Base-by-base conservation (phyloP, 2,888 invertebrate genomes). In the Andrena fulva region DNA sequence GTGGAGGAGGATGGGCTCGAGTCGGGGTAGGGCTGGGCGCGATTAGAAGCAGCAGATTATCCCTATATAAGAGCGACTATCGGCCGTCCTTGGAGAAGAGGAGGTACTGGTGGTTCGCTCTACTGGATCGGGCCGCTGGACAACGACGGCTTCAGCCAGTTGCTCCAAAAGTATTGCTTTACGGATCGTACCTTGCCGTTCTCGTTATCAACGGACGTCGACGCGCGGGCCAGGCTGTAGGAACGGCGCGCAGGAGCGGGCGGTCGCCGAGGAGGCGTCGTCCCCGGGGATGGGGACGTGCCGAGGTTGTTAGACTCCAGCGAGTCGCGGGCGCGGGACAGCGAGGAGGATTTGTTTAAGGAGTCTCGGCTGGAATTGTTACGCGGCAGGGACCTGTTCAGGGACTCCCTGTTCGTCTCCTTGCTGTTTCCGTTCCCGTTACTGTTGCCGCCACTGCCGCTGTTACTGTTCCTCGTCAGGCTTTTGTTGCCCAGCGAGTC, bases 141-240 rank as follows among this genome's bases (percentile, higher is more conserved):
- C 84, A 91, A 94, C 94, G 92, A 94, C 86, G 95, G 95, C 95
- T 96, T 95, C 95, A 95, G 95, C 95, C 95, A 95, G 94, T 94
- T 95, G 95, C 95, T 95, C 96, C 96, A 96, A 95, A 96, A 96
- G 94, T 95, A 95, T 94, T 95, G 95, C 94, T 95, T 96, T 91
- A 94, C 92, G 94, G 95, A 94, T 93, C 97, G 97, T 96, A 97
- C 97, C 97, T 97, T 97, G 92, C 93, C 92, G 90, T 90, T 91
- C 93, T 96, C 96, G 84, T 91, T 92, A 89, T 93, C 92, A 86
- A 92, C 91, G 90, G 93, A 92, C 87, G 91, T 78, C 64, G 89
- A 72, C 64, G 83, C 72, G 90, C 93, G 92, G 86, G 94, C 91
- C 89, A 93, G 89, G 87, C 93, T 92, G 90, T 92, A 92, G 79